Percentiles rank a stretch among this genome's conserved stretches.
phyloP scores from a whole-genome alignment of 2,888 invertebrate species.

The Drosophila monieri region DNA sequence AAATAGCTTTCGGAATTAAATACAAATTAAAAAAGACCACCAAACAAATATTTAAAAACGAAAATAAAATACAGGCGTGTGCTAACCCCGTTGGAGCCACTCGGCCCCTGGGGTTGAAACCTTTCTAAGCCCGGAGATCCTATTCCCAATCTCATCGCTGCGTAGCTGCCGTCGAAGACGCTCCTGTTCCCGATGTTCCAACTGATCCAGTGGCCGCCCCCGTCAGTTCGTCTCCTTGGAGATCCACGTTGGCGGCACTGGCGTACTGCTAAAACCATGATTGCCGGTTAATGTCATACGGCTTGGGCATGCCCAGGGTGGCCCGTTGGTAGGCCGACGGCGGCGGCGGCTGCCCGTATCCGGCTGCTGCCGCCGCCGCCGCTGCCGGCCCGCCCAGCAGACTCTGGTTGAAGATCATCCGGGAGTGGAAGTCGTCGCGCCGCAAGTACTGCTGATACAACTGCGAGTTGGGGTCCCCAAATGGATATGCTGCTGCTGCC shows the following conservation, averaged over 20 bases:
- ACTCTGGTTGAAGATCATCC: conserved; percentile 85
- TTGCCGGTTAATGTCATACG: conserved; percentile 89
- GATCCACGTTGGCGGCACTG: conserved; percentile 75
- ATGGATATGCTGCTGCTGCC: conserved; percentile 87
- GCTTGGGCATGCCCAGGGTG: conserved; percentile 88
- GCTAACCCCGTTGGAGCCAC: conserved; percentile 9
- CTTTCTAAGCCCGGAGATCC: conserved; percentile 20
- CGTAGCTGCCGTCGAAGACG: conserved; percentile 25
- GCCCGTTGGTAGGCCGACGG: conserved; percentile 86
- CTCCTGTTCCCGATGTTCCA: conserved; percentile 24
- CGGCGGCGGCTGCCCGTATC: conserved; percentile 86
- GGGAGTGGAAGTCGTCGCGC: conserved; percentile 87
- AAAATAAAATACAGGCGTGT: neutral
- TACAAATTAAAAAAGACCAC: neutral
- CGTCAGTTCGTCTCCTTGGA: conserved; percentile 74
- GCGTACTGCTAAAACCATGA: conserved; percentile 87
- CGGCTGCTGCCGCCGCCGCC: conserved; percentile 88
- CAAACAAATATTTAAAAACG: conserved; percentile 1
- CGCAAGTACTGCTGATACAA: conserved; percentile 90
- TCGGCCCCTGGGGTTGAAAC: conserved; percentile 46
- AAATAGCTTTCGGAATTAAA: neutral
- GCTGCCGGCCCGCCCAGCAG: conserved; percentile 84
- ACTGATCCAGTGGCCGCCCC: conserved; percentile 48
- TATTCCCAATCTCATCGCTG: conserved; percentile 31
- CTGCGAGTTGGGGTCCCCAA: conserved; percentile 86